Evolutionary conservation across 2,888 invertebrate genomes (phyloP), one percentile per base, ranked within the genome.

Genomic region (Choreutis nemorana): DNA sequence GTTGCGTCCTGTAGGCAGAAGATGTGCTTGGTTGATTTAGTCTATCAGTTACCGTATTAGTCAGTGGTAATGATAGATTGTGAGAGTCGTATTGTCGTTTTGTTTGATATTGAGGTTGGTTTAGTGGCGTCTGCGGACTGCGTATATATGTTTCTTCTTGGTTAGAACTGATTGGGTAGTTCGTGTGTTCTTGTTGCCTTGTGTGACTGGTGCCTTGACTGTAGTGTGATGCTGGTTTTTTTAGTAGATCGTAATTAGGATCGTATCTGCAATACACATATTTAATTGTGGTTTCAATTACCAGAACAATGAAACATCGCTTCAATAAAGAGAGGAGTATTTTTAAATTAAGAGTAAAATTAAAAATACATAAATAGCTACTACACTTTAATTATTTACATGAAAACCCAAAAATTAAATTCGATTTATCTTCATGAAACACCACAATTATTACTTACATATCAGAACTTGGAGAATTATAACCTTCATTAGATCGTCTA

Each of bases 381-480:
- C n/a, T n/a, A n/a, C n/a, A n/a, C n/a, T n/a, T n/a, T n/a, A n/a
- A n/a, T n/a, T n/a, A n/a, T n/a, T n/a, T n/a, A n/a, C n/a, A n/a
- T n/a, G n/a, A n/a, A n/a, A n/a, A n/a, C n/a, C n/a, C n/a, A n/a
- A n/a, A n/a, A n/a, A n/a, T n/a, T n/a, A n/a, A n/a, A n/a, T n/a
- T n/a, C n/a, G n/a, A n/a, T n/a, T n/a, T n/a, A n/a, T n/a, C n/a
- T n/a, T n/a, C n/a, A n/a, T n/a, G n/a, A n/a, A n/a, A n/a, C n/a
- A n/a, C n/a, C n/a, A n/a, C n/a, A n/a, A n/a, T n/a, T n/a, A 13
- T 34, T 25, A 47, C 77, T 64, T 61, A 83, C 68, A 83, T 82
- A 42, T 89, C 88, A 21, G 87, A 87, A 46, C 88, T 87, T 1
- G 88, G 87, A 3, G 90, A 89, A 25, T 87, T 87, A 45, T 88